Evolutionary conservation across 2,797 vertebrate species (phyloP).

Genomic region (Sitta carolinensis): DNA sequence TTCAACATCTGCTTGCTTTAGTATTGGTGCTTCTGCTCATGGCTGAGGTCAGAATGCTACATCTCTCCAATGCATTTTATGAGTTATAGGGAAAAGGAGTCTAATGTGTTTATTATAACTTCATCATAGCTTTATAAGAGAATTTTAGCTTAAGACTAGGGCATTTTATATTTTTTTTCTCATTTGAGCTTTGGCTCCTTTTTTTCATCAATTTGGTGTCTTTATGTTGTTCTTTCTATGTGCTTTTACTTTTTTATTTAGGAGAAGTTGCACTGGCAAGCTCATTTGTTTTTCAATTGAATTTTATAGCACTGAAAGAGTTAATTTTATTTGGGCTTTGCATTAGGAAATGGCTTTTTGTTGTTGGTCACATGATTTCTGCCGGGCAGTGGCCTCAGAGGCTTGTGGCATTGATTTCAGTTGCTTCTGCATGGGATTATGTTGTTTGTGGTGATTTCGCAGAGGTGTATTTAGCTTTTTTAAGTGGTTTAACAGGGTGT

Average conservation of each 20-base stretch:
- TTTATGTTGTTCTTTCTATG: not conserved
- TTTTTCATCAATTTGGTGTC: not conserved
- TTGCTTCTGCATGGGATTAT: not conserved
- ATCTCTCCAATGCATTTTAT: not conserved
- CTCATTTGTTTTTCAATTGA: not conserved
- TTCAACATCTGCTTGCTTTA: not conserved
- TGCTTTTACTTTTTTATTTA: not conserved
- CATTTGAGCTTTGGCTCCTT: not conserved
- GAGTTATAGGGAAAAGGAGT: not conserved
- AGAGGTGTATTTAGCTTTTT: not conserved
- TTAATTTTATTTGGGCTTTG: not conserved
- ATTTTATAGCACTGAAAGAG: not conserved
- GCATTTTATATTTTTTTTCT: not conserved
- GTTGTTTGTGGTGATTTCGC: not conserved
- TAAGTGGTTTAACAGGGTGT: not conserved
- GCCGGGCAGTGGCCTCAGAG: rapidly evolving
- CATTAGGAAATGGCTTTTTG: not conserved
- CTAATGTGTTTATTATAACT: not conserved
- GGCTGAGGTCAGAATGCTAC: not conserved
- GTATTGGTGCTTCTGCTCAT: not conserved
- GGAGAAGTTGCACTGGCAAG: not conserved
- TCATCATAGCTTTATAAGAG: not conserved
- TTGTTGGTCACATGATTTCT: not conserved
- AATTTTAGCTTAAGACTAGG: not conserved
- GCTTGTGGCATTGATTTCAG: rapidly evolving